Base-by-base conservation (phyloP, 1,140 invertebrate species). In the Drosophila sp. region DNA sequence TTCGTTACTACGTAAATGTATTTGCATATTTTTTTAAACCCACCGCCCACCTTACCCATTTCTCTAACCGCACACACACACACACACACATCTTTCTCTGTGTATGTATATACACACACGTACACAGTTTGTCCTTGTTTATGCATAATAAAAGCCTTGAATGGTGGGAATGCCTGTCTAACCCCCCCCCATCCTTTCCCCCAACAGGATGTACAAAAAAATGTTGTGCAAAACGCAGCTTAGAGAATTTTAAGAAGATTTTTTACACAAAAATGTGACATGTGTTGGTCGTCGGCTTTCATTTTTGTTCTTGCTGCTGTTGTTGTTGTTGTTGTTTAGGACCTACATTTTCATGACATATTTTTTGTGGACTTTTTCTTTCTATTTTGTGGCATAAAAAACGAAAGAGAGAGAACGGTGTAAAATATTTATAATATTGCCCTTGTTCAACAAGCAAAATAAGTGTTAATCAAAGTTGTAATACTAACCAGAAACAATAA, bases 261-360 rank as follows among this genome's bases (percentile, higher is more conserved):
- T 50, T 76, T 67, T 79, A 76, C 69, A 87, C 76, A 86, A 73
- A 86, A 79, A 77, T 89, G 72, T 86, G 84, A 83, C 83, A 87
- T 89, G 83, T 87, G 83, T 83, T 87, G 61, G 71, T 74, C 81
- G 84, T 77, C 84, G 69, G 72, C 66, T 84, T 75, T 64, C 17
- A 38, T 30, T 62, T 67, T 38, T 38, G 35, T 38, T 3, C 35
- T 17, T 17, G 35, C 30, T 56, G 54, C 57, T 44, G 55, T 61
- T 69, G 41, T 60, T 60, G 41, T 47, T 70, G 63, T 71, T 79
- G 60, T 60, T 72, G 63, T 57, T 62, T 30, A 44, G 29, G 40
- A 10, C n/a, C 38, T 62, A 27, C 32, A 60, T 60, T 44, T 66
- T 60, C 23, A n/a, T 61, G 44, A 11, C 40, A 47, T 44, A 40